Evolutionary conservation across 2,888 invertebrate species (phyloP).

Genomic region (Halictus quadricinctus): DNA sequence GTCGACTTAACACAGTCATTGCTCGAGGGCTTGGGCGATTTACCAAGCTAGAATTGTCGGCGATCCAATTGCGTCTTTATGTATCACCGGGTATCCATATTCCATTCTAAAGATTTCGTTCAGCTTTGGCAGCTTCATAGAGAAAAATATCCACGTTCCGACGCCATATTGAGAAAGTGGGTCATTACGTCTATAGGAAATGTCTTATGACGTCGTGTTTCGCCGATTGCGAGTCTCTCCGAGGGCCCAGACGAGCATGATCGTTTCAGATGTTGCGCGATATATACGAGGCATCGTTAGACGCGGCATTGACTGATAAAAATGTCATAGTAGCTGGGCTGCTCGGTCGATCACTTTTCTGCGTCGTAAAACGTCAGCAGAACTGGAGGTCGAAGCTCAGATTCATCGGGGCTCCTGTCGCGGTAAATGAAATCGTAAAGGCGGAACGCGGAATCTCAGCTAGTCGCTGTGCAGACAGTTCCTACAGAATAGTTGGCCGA

Average conservation of each 20-base stretch:
- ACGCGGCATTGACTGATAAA: conserved; percentile 5
- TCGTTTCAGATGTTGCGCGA: neutral
- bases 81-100: neutral
- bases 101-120: too few species aligned
- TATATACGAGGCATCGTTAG: neutral
- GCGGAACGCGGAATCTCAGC: conserved; percentile 7
- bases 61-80: neutral
- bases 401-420: neutral
- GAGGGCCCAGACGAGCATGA: neutral
- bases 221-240: neutral
- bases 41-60: neutral
- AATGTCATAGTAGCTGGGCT: neutral
- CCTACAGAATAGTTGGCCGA: neutral
- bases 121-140: too few species aligned
- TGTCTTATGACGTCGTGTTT: neutral
- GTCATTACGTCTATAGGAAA: neutral
- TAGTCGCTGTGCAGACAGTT: neutral
- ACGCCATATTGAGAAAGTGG: neutral
- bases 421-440: conserved; percentile 22
- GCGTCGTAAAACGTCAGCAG: neutral
- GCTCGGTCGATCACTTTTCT: conserved; percentile 5
- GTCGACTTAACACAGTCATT: conserved; percentile 52
- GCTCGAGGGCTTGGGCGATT: conserved; percentile 7
- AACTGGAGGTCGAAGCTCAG: neutral
- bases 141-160: too few species aligned